Conservation (phyloP, 2,888 invertebrate species). For the Cryptophagus acutangulus region DNA sequence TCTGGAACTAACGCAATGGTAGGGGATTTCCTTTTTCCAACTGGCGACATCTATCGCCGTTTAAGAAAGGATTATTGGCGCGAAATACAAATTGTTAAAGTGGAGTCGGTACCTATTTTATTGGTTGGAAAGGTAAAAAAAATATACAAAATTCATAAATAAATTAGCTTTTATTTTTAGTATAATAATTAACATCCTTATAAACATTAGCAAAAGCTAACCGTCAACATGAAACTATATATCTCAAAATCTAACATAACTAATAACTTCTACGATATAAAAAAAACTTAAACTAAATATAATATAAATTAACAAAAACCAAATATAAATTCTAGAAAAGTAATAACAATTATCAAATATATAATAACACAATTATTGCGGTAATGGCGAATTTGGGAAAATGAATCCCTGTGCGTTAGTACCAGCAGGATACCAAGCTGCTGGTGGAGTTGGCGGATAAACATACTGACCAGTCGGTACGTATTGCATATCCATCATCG, state of each 20-base stretch:
- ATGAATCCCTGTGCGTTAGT: constrained; percentile 34
- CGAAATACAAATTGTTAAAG: no score
- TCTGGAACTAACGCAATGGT: no score
- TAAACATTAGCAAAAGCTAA: no score
- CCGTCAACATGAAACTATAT: no score
- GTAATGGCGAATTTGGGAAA: constrained; percentile 24
- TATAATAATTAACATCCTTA: no score
- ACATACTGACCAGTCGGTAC: constrained; percentile 25
- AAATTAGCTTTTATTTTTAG: no score
- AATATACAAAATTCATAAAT: no score
- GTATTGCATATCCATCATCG: constrained; percentile 31
- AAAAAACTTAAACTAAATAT: not conserved
- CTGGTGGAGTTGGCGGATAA: constrained; percentile 32
- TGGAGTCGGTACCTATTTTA: no score
- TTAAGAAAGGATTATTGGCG: no score
- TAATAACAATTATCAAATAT: not conserved
- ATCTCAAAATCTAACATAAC: not conserved
- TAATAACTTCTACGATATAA: not conserved
- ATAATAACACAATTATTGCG: constrained; percentile 1
- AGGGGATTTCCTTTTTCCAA: no score
- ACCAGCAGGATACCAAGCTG: constrained; percentile 31
- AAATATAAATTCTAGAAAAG: not conserved
- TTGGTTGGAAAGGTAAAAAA: no score
- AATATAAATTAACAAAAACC: not conserved
- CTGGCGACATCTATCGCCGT: no score